phyloP scores from a whole-genome alignment of 2,113 vertebrate genomes.

The Tetrax tetrax region DNA sequence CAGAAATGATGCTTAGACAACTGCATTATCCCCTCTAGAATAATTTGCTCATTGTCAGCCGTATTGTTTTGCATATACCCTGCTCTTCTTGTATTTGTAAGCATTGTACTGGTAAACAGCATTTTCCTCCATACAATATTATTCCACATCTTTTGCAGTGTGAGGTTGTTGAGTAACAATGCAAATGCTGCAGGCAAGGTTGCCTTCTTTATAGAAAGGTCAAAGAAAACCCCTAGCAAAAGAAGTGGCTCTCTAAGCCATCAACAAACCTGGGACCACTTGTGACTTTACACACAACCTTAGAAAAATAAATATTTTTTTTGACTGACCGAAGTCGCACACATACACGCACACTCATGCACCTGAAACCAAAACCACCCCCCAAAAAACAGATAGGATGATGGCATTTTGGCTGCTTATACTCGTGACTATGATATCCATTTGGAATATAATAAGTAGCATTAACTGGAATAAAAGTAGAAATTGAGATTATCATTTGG shows the following conservation, averaged over 20 bases:
- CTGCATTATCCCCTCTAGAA: not conserved
- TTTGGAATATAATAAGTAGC: not conserved
- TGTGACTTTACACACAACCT: not conserved
- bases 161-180: not conserved
- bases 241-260: not conserved
- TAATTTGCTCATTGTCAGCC: not conserved
- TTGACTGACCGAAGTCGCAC: not conserved
- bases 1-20: not conserved
- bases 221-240: not conserved
- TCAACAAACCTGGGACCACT: not conserved
- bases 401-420: not conserved
- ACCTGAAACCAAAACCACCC: not conserved
- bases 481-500: not conserved
- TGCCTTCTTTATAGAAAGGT: not conserved
- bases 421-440: too few relatives aligned
- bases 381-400: not conserved
- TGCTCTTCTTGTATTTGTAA: not conserved
- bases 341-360: too few relatives aligned
- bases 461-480: not conserved
- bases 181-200: not conserved
- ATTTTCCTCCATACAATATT: not conserved
- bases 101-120: not conserved
- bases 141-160: not conserved
- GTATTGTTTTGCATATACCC: not conserved
- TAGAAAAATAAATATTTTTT: not conserved